Evolutionary conservation across 2,797 vertebrate species (phyloP).

Genomic region (Stomatorhinus walkeri): DNA sequence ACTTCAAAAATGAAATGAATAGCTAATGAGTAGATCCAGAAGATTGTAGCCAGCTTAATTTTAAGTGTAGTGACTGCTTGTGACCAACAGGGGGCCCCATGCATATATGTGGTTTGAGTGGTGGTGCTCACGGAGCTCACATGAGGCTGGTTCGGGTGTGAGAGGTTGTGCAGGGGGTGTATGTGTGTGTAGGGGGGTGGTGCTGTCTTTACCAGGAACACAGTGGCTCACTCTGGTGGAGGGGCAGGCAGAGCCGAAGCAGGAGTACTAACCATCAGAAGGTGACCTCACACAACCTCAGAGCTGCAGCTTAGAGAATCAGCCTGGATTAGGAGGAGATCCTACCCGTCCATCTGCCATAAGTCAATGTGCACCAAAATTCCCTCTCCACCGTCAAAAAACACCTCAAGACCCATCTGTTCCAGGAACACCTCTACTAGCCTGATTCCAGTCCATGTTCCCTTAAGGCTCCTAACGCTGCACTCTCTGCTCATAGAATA

Average conservation of each 20-base stretch:
- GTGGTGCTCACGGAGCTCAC: background rate
- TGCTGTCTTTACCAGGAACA: background rate
- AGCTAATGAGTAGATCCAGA: background rate
- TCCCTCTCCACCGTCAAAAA: constrained; percentile 19
- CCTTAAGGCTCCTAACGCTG: background rate
- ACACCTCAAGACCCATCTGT: background rate
- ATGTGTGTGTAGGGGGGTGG: no score
- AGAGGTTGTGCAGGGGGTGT: background rate
- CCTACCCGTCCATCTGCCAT: constrained; percentile 47
- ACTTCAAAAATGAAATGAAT: background rate
- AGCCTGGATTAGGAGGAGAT: constrained; percentile 44
- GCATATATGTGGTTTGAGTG: background rate
- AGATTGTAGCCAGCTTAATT: background rate
- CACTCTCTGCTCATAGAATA: background rate
- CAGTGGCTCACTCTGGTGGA: background rate
- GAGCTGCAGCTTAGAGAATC: constrained; percentile 47
- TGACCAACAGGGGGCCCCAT: background rate
- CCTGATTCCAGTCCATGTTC: background rate
- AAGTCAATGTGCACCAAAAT: background rate
- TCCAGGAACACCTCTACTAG: background rate
- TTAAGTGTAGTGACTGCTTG: background rate
- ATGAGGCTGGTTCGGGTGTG: background rate
- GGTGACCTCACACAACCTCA: constrained; percentile 34
- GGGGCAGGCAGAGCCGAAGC: background rate
- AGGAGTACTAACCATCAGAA: background rate